phyloP scores from a whole-genome alignment of 2,888 invertebrate species.

The Cephonodes hylas region DNA sequence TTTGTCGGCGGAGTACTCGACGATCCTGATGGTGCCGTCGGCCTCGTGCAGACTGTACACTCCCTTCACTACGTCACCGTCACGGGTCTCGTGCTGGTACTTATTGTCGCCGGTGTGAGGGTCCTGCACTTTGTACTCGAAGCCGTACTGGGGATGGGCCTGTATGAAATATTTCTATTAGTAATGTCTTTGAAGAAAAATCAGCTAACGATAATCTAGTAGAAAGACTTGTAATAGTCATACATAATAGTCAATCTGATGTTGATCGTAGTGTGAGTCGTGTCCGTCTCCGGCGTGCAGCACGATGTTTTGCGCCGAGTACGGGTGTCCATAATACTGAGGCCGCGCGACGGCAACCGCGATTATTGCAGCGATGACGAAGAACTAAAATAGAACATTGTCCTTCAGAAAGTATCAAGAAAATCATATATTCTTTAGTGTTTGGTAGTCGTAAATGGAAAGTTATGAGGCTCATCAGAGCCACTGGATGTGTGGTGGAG shows the following conservation, averaged over 20 bases:
- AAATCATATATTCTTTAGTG: background rate
- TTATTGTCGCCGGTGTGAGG: constrained; percentile 70
- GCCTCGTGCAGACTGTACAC: constrained; percentile 77
- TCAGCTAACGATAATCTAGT: background rate
- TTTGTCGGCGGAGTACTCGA: constrained; percentile 68
- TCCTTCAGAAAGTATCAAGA: too few relatives aligned
- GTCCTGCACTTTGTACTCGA: constrained; percentile 68
- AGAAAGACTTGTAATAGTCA: background rate
- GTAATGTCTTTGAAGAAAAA: background rate
- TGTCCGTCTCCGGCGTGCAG: constrained; percentile 44
- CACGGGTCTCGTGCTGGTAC: constrained; percentile 64
- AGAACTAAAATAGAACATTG: too few relatives aligned
- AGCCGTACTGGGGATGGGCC: constrained; percentile 46
- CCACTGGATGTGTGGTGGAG: too few relatives aligned
- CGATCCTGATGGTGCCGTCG: constrained; percentile 70
- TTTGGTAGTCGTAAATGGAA: too few relatives aligned
- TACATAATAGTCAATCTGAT: constrained; percentile 40
- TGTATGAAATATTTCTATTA: constrained; percentile 13
- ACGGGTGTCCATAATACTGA: constrained; percentile 28
- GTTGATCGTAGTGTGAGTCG: constrained; percentile 26
- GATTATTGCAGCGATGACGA: constrained; percentile 17
- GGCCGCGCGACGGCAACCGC: constrained; percentile 25
- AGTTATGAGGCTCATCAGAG: too few relatives aligned
- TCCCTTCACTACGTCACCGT: constrained; percentile 79
- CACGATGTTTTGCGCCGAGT: constrained; percentile 45